A percentile compares a stretch with the other conserved stretches of the same genome.
Evolutionary conservation across 2,113 vertebrate species (phyloP).

Genomic region (Bubo blakistoni): DNA sequence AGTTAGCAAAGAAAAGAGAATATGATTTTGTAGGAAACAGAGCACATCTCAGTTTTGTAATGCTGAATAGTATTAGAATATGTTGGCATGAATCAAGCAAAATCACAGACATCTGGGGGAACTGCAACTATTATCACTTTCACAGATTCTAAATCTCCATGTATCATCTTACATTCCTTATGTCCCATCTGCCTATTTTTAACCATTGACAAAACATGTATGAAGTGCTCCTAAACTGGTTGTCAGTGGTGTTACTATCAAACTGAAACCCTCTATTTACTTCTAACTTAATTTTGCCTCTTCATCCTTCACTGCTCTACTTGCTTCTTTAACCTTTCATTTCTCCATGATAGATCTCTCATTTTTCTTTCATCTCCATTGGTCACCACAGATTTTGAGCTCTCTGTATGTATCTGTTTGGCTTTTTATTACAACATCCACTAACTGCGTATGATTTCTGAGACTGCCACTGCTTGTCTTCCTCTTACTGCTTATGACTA

Average conservation of each 20-base stretch:
- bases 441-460: neutral
- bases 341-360: neutral
- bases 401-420: neutral
- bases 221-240: neutral
- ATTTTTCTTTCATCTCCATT: neutral
- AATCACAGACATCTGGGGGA: neutral
- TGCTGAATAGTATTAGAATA: neutral
- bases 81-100: neutral
- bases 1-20: neutral
- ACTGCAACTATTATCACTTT: neutral
- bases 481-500: neutral
- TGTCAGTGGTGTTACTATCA: neutral
- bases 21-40: neutral
- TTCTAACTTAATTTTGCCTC: neutral
- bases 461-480: neutral
- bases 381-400: neutral
- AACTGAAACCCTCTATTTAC: neutral
- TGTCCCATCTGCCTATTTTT: neutral
- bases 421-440: neutral
- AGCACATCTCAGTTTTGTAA: neutral
- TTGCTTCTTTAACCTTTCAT: neutral
- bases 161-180: neutral
- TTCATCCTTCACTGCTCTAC: neutral
- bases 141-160: neutral
- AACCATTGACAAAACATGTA: neutral